phyloP scores from a whole-genome alignment of 2,797 vertebrate species.

The Cottoperca gobio region DNA sequence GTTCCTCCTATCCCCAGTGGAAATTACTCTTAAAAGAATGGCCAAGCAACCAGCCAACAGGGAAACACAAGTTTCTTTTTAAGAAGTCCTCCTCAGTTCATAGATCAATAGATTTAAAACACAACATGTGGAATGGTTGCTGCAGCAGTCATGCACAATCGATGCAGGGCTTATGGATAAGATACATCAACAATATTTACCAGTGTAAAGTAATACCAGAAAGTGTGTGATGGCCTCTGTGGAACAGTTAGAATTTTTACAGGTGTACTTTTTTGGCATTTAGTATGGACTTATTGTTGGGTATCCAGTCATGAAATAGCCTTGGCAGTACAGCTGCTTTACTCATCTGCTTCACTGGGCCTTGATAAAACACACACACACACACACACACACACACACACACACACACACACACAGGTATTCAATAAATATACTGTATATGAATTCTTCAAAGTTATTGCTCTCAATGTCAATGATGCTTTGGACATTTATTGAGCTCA shows the following conservation, averaged over 20 bases:
- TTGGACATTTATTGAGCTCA: constrained; percentile 24
- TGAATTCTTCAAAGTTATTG: constrained; percentile 12
- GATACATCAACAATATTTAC: constrained; percentile 44
- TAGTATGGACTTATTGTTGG: constrained; percentile 68
- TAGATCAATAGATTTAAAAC: constrained; percentile 21
- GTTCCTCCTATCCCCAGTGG: neutral
- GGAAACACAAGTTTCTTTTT: neutral
- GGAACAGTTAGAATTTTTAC: constrained; percentile 48
- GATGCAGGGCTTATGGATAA: constrained; percentile 38
- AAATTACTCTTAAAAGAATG: constrained; percentile 5
- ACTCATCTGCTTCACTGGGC: constrained; percentile 67
- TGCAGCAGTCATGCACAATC: constrained; percentile 33
- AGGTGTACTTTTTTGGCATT: constrained; percentile 64
- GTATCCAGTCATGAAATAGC: constrained; percentile 76
- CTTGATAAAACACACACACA: neutral
- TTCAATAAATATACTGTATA: constrained; percentile 33
- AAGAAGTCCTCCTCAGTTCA: constrained; percentile 2
- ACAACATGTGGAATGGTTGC: constrained; percentile 14
- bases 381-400: neutral
- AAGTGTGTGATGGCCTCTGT: constrained; percentile 32
- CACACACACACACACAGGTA: constrained; percentile 2
- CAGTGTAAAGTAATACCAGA: constrained; percentile 29
- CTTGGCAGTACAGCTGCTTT: constrained; percentile 64
- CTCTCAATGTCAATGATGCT: constrained; percentile 26
- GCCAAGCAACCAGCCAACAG: neutral